Evolutionary conservation across 2,888 invertebrate genomes (phyloP).

Genomic region (Drosophila yooni): DNA sequence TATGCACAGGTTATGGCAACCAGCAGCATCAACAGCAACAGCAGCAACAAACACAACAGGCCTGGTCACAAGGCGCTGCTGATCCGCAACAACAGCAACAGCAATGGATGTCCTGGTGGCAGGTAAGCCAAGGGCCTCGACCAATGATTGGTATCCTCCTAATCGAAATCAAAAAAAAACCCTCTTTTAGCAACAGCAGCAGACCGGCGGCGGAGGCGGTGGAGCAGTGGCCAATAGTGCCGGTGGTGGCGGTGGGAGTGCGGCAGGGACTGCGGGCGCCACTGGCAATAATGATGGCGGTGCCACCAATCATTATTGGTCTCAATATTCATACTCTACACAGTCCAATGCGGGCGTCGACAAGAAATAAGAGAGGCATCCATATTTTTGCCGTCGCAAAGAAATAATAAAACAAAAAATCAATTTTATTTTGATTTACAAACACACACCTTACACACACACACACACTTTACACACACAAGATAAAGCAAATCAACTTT

Average conservation of each 20-base stretch:
- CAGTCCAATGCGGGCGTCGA: conserved; percentile 71
- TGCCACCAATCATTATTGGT: conserved; percentile 83
- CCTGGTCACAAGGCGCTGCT: conserved; percentile 80
- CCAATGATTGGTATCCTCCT: neutral
- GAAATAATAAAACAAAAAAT: neutral
- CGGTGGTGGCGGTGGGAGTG: conserved; percentile 51
- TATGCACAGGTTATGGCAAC: conserved; percentile 74
- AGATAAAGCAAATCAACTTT: conserved; percentile 54
- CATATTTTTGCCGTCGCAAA: conserved; percentile 16
- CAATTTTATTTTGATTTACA: conserved; percentile 34
- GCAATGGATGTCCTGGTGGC: conserved; percentile 85
- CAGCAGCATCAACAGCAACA: conserved; percentile 80
- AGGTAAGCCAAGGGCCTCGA: conserved; percentile 71
- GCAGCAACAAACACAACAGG: conserved; percentile 82
- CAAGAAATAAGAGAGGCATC: conserved; percentile 57
- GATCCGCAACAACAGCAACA: conserved; percentile 83
- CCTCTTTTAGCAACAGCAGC: conserved; percentile 52
- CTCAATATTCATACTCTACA: conserved; percentile 84
- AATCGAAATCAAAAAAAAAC: neutral
- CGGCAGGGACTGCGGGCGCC: conserved; percentile 40
- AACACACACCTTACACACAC: conserved; percentile 27
- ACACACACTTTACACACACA: conserved; percentile 21
- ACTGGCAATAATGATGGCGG: conserved; percentile 66
- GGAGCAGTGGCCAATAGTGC: conserved; percentile 58
- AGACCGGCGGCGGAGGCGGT: conserved; percentile 19